Base-by-base conservation (phyloP, 2,888 invertebrate species). In the Ectemnius lituratus region DNA sequence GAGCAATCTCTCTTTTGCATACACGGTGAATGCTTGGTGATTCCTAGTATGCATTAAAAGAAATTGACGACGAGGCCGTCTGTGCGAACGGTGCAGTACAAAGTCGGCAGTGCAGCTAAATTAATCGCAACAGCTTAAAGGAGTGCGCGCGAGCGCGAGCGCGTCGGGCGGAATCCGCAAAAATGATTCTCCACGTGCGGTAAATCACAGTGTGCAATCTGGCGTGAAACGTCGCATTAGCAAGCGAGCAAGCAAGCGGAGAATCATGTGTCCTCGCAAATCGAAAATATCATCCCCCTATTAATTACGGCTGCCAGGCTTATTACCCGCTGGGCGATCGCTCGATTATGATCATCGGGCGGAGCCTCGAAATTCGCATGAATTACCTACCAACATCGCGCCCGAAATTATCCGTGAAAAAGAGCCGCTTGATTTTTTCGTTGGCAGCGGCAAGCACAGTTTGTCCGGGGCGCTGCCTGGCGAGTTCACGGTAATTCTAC, bases 41-140 rank as follows among this genome's bases (percentile, higher is more conserved):
- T 58, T 62, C 62, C 57, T 79, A 79, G 69, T 56, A 73, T 13
- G 58, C 72, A 79, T 80, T 79, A 74, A 79, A 80, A 81, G 72
- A 80, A 72, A 68, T 73, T 73, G 75, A 73, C 65, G 67, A 52
- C 62, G 60, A 62, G 52, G 61, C 62, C 59, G 70, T 46, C n/a
- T 52, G 61, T 67, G 67, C 65, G 65, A 73, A 68, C 70, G 56
- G 56, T 20, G 62, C 52, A 37, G 63, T 37, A 49, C 52, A 56
- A 61, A 46, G 58, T 52, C 14, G 23, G 46, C 62, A 49, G 14
- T 49, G 20, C 28, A 16, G 37, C 28, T 73, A 62, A 80, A 80
- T 76, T 73, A 75, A 72, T 69, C 23, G 37, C 60, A 76, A 75
- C 68, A 49, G 47, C 56, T 70, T 79, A 71, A 76, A 76, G 68